Evolutionary conservation across 2,888 invertebrate genomes (phyloP), one percentile per base, ranked within the genome.

Genomic region (Drosophila stalkeri): DNA sequence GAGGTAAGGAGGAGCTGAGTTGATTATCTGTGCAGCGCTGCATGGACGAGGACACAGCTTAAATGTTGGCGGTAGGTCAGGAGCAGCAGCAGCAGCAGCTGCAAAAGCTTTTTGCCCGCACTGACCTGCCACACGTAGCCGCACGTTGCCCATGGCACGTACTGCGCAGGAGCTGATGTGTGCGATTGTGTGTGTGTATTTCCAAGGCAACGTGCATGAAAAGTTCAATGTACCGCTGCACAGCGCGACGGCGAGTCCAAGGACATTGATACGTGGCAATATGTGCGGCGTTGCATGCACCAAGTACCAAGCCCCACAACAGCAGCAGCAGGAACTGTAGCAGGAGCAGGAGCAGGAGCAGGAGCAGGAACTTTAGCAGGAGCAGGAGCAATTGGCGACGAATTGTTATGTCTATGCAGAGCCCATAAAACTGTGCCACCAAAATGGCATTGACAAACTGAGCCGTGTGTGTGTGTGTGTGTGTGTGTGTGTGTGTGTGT

Each of bases 221-320:
- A 74, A 78, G 90, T 90, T 90, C 90, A 90, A 90, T 75, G 91
- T 77, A 79, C 89, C 69, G 64, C 47, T 77, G 78, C 72, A 68
- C 68, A 84, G 74, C 77, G 76, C 66, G 72, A 67, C 74, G 77
- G 54, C 81, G 81, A 78, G 85, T 81, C 90, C 91, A 91, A 91
- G 88, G 90, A 90, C 88, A 87, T 85, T 71, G 70, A 80, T 78
- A 72, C 67, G 74, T 63, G 68, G 72, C 69, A 68, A 64, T 33
- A 54, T 20, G 33, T 20, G 52, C 47, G 60, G 39, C 66, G 75
- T 67, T 62, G 74, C 77, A 62, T 76, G 67, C 75, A 72, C n/a
- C n/a, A n/a, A n/a, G n/a, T n/a, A 44, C 52, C 20, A 46, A 46
- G 41, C 65, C 49, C 49, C 3, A 14, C 14, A 20, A 20, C 44